Evolutionary conservation across 2,888 invertebrate species (phyloP).

Genomic region (Conchocele bisecta): DNA sequence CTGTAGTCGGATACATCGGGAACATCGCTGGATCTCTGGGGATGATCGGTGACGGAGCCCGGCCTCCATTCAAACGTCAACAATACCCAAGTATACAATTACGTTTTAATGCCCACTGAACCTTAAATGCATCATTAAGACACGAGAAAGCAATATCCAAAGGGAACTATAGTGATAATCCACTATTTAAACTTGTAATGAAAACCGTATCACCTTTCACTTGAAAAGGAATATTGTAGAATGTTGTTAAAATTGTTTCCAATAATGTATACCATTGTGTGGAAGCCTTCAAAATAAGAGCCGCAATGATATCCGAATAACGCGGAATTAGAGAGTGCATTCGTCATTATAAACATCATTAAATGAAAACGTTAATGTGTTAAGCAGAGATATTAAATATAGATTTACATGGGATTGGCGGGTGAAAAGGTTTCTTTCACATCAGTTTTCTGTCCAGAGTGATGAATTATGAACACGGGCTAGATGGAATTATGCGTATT

Average conservation of each 20-base stretch:
- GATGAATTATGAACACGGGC: no score
- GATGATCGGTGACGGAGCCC: no score
- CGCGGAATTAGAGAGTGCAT: constrained; percentile 3
- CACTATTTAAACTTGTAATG: constrained; percentile 14
- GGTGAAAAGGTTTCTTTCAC: constrained; percentile 9
- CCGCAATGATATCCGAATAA: constrained; percentile 7
- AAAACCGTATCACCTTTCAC: constrained; percentile 10
- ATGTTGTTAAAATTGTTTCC: constrained; percentile 24
- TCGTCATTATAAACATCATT: constrained; percentile 4
- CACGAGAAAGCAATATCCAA: background rate
- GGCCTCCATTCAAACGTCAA: no score
- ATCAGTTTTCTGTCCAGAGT: no score
- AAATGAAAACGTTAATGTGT: constrained; percentile 17
- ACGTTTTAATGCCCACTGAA: no score
- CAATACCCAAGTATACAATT: background rate
- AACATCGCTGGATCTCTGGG: no score
- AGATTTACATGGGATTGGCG: constrained; percentile 5
- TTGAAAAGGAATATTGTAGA: constrained; percentile 23
- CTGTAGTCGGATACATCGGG: no score
- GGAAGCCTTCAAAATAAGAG: background rate
- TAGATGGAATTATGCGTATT: no score
- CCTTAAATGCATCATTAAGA: constrained; percentile 1
- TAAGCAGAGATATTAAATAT: constrained; percentile 11
- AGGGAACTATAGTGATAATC: constrained; percentile 1
- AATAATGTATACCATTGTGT: constrained; percentile 19